Conservation (phyloP, 2,797 vertebrate species). For the Xiphophorus birchmanni region DNA sequence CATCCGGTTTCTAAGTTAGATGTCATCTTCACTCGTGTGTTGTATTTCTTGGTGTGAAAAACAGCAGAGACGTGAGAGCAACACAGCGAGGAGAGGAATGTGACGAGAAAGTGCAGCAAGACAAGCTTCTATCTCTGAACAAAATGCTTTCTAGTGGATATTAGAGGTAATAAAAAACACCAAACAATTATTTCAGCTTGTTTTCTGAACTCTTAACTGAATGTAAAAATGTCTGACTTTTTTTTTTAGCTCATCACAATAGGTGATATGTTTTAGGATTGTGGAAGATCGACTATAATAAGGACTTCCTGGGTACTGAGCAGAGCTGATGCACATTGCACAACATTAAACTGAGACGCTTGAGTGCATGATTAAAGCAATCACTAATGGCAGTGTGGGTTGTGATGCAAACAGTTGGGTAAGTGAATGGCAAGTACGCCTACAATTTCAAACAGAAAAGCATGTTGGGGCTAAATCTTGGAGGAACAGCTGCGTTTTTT, state of each 20-base stretch:
- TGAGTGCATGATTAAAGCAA: conserved; percentile 19
- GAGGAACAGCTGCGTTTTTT: background rate
- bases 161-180: background rate
- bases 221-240: conserved; percentile 1
- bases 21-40: conserved; percentile 38
- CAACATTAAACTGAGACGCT: conserved; percentile 25
- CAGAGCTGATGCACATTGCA: conserved; percentile 20
- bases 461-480: conserved; percentile 23
- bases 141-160: conserved; percentile 29
- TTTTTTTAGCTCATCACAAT: conserved; percentile 35
- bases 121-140: conserved; percentile 37
- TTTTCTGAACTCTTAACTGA: conserved; percentile 12
- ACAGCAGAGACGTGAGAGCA: conserved; percentile 62
- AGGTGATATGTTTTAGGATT: conserved; percentile 3
- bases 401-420: conserved; percentile 20
- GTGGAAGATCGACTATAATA: conserved; percentile 20
- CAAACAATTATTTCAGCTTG: background rate
- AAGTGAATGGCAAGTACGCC: conserved; percentile 19
- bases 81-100: conserved; percentile 69
- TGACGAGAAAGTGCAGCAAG: conserved; percentile 63
- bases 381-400: conserved; percentile 22
- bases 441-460: conserved; percentile 10
- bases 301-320: conserved; percentile 23
- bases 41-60: conserved; percentile 51
- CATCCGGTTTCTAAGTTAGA: conserved; percentile 35